phyloP scores from a whole-genome alignment of 2,797 vertebrate genomes.

The Jordanella pulchra region DNA sequence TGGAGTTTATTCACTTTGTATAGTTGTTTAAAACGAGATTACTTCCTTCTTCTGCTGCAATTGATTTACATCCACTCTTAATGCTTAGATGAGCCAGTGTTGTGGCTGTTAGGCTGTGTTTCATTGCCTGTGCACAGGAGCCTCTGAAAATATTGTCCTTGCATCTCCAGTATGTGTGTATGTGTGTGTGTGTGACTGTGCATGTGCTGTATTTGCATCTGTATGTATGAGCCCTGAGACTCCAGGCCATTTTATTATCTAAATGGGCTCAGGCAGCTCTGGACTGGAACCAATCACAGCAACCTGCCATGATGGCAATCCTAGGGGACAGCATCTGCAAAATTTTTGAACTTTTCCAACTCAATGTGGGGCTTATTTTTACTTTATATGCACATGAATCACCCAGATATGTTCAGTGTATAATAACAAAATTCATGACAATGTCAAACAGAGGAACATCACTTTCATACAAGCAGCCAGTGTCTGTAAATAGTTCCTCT shows the following conservation, averaged over 20 bases:
- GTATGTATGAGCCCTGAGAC: conserved; percentile 61
- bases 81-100: conserved; percentile 33
- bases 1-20: conserved; percentile 8
- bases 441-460: conserved; percentile 51
- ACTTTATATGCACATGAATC: conserved; percentile 69
- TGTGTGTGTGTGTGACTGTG: conserved; percentile 47
- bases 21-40: conserved; percentile 19
- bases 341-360: conserved; percentile 61
- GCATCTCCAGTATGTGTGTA: conserved; percentile 46
- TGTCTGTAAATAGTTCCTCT: neutral
- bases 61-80: conserved; percentile 26
- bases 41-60: conserved; percentile 11
- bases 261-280: conserved; percentile 77
- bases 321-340: conserved; percentile 61
- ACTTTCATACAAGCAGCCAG: conserved; percentile 20
- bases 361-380: conserved; percentile 53
- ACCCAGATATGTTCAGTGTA: conserved; percentile 54
- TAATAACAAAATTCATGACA: conserved; percentile 47
- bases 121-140: conserved; percentile 31
- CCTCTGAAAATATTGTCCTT: conserved; percentile 51
- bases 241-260: conserved; percentile 74
- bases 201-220: conserved; percentile 60
- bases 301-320: conserved; percentile 77
- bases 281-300: conserved; percentile 78
- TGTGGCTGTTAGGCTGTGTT: conserved; percentile 28